These are phyloP conservation scores for Salticus scenicus DNA, from an alignment of 2,888 invertebrate species.

Conservation along the genomic window DNA sequence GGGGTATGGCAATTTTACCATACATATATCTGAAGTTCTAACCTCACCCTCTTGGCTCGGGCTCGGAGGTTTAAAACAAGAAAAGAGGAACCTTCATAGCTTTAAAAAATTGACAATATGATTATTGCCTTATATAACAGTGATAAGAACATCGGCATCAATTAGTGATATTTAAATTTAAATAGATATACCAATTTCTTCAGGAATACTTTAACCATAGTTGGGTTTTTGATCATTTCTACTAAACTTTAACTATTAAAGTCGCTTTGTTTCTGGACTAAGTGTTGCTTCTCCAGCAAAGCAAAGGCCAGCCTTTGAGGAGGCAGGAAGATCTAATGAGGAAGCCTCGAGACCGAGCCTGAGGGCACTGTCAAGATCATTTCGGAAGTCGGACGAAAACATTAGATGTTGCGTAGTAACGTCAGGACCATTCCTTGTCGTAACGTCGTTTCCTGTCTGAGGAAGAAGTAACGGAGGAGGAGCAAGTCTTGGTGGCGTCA, in stretches of 20 bases:
- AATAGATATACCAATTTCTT: conserved; percentile 19
- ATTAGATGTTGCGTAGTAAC: conserved; percentile 59
- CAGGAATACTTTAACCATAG: conserved; percentile 63
- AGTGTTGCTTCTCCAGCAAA: conserved; percentile 65
- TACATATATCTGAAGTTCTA: conserved; percentile 29
- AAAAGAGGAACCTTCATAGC: conserved; percentile 37
- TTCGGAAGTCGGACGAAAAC: conserved; percentile 65
- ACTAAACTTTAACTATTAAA: conserved; percentile 34
- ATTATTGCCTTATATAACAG: conserved; percentile 45
- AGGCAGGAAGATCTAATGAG: conserved; percentile 60
- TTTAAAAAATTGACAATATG: conserved; percentile 48
- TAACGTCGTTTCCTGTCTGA: conserved; percentile 55
- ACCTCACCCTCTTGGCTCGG: conserved; percentile 67
- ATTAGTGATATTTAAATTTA: not conserved
- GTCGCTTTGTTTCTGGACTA: conserved; percentile 68
- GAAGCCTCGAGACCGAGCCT: conserved; percentile 66
- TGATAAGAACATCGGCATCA: conserved; percentile 30
- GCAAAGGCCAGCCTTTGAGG: conserved; percentile 64
- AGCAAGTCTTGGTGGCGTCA: conserved; percentile 60
- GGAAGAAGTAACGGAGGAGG: conserved; percentile 60
- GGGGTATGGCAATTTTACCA: conserved; percentile 31
- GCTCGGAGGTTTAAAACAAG: conserved; percentile 40
- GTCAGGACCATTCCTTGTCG: conserved; percentile 56
- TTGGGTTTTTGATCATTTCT: conserved; percentile 4
- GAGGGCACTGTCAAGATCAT: conserved; percentile 61